Evolutionary conservation across 2,113 vertebrate genomes (phyloP).

Genomic region (Trachemys scripta): DNA sequence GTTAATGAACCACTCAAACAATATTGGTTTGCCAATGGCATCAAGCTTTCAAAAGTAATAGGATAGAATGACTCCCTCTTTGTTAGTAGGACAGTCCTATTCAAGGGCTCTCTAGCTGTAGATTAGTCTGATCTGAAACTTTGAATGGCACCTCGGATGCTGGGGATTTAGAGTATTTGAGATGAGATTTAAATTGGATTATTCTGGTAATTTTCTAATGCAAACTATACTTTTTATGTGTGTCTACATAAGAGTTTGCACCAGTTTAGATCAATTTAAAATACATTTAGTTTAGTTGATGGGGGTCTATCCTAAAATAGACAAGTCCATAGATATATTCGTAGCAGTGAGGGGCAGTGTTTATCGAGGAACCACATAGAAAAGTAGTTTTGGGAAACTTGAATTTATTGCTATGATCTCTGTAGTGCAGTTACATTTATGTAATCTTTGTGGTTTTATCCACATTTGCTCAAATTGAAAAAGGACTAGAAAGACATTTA

Average conservation of each 20-base stretch:
- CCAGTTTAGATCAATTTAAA: not conserved
- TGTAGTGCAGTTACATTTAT: not conserved
- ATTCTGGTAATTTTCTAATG: not conserved
- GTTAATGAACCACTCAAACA: not conserved
- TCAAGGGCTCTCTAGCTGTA: not conserved
- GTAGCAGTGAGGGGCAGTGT: not conserved
- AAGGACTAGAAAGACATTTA: constrained; percentile 25
- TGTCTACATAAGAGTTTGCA: not conserved
- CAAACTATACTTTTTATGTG: not conserved
- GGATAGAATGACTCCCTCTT: not conserved
- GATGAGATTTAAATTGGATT: not conserved
- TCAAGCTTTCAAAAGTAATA: not conserved
- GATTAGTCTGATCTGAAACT: not conserved
- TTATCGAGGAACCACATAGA: no score
- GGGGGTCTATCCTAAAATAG: not conserved
- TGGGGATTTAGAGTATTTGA: not conserved
- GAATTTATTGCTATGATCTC: not conserved
- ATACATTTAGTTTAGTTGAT: not conserved
- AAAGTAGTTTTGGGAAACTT: not conserved
- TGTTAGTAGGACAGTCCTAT: not conserved
- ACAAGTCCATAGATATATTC: fast-evolving
- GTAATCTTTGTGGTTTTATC: constrained; percentile 26
- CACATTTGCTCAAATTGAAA: fast-evolving
- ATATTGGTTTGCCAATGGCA: not conserved
- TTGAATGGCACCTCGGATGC: not conserved